phyloP scores from a whole-genome alignment of 1,140 invertebrate species.

The Musca vetustissima region DNA sequence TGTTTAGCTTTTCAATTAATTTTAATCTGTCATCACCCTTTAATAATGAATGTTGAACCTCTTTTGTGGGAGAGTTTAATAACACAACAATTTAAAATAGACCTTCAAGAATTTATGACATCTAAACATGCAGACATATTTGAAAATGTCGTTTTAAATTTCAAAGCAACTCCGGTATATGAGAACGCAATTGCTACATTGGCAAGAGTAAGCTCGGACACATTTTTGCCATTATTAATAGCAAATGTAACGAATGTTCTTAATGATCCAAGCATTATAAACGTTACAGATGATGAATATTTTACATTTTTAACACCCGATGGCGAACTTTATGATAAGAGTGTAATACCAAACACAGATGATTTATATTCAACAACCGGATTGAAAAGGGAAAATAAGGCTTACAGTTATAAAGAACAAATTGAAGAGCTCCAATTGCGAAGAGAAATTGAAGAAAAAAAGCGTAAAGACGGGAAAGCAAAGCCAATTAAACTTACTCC shows the following conservation, averaged over 20 bases:
- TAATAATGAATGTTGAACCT: constrained; percentile 58
- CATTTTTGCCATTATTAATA: constrained; percentile 64
- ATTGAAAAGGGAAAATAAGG: constrained; percentile 94
- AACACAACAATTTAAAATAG: constrained; percentile 35
- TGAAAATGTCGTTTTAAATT: constrained; percentile 39
- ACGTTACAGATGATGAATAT: constrained; percentile 83
- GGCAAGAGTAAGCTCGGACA: constrained; percentile 64
- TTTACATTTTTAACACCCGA: constrained; percentile 86
- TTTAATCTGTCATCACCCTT: constrained; percentile 69
- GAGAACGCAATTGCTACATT: constrained; percentile 70
- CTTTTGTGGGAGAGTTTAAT: constrained; percentile 48
- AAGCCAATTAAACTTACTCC: constrained; percentile 73
- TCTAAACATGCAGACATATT: constrained; percentile 36
- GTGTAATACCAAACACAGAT: constrained; percentile 74
- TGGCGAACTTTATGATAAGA: constrained; percentile 89
- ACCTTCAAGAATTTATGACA: constrained; percentile 38
- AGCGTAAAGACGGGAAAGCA: constrained; percentile 78
- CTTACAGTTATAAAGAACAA: constrained; percentile 96
- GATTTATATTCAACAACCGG: constrained; percentile 68
- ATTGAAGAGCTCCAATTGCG: constrained; percentile 89
- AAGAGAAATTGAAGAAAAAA: constrained; percentile 90
- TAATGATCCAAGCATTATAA: constrained; percentile 67
- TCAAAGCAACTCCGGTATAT: constrained; percentile 50
- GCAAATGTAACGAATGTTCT: constrained; percentile 62
- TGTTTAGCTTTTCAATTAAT: constrained; percentile 64